These are phyloP conservation scores for Vireo griseus DNA, from an alignment of 2,797 vertebrate species.

Conservation along the genomic window DNA sequence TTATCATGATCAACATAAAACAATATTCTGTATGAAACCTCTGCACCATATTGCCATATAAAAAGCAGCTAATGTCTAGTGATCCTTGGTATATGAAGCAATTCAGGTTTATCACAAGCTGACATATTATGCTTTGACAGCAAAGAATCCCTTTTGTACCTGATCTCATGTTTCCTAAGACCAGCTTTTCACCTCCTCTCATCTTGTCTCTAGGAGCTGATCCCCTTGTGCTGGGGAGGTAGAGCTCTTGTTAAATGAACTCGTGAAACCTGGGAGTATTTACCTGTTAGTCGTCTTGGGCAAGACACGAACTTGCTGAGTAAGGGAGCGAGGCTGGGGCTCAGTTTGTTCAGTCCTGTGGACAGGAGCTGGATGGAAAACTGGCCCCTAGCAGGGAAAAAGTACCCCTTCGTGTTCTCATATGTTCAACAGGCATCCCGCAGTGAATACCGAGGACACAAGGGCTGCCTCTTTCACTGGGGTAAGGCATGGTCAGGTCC, in stretches of 20 bases:
- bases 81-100: slow-evolving; percentile 57
- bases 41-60: slow-evolving; percentile 33
- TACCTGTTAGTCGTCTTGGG: neutral
- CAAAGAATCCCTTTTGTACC: slow-evolving; percentile 53
- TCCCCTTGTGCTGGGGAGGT: slow-evolving; percentile 9
- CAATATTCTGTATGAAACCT: slow-evolving; percentile 53
- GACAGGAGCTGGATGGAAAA: neutral
- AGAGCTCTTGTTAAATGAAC: slow-evolving; percentile 10
- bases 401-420: neutral
- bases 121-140: slow-evolving; percentile 53
- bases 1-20: slow-evolving; percentile 57
- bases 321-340: neutral
- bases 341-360: neutral
- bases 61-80: slow-evolving; percentile 61
- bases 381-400: neutral
- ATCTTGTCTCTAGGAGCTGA: slow-evolving; percentile 52
- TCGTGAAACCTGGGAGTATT: neutral
- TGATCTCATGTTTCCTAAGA: slow-evolving; percentile 52
- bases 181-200: slow-evolving; percentile 53
- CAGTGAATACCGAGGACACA: neutral
- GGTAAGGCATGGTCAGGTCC: neutral
- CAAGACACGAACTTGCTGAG: neutral
- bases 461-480: neutral
- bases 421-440: neutral
- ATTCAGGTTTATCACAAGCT: slow-evolving; percentile 46